These are phyloP conservation scores for Tetropium fuscum DNA, from an alignment of 2,888 invertebrate species.

Conservation along the genomic window DNA sequence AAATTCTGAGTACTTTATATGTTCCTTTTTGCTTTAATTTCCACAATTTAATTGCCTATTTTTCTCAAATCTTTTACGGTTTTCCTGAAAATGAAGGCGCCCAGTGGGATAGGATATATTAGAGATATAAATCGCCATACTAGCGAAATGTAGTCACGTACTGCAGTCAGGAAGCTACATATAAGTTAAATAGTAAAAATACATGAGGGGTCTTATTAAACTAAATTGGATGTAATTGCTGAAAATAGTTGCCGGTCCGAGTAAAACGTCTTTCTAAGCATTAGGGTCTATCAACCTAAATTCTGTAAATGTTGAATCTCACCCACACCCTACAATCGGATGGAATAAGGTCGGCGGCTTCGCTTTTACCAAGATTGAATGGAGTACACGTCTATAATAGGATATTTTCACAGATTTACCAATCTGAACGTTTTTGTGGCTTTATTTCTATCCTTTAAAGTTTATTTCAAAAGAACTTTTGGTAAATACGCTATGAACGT, in stretches of 20 bases:
- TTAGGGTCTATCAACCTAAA: neutral
- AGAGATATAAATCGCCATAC: constrained; percentile 16
- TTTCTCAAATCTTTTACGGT: constrained; percentile 16
- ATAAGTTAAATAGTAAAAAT: constrained; percentile 33
- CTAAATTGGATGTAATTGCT: constrained; percentile 38
- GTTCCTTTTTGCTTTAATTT: constrained; percentile 24
- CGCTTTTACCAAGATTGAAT: constrained; percentile 26
- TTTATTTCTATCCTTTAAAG: constrained; percentile 5
- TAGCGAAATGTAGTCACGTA: constrained; percentile 33
- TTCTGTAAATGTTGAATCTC: constrained; percentile 22
- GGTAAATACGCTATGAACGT: no score
- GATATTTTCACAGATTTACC: constrained; percentile 20
- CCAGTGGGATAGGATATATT: constrained; percentile 1
- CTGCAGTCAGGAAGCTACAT: constrained; percentile 19
- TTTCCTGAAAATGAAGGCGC: constrained; percentile 5
- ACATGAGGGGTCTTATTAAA: constrained; percentile 32
- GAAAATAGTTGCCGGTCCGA: constrained; percentile 21
- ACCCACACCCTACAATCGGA: constrained; percentile 21
- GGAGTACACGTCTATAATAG: constrained; percentile 19
- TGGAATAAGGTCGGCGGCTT: constrained; percentile 1
- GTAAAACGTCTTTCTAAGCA: constrained; percentile 14
- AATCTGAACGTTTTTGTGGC: constrained; percentile 19
- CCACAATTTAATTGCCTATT: constrained; percentile 24
- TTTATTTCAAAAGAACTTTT: neutral
- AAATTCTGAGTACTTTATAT: constrained; percentile 13